A percentile compares a stretch with the other conserved stretches of the same genome.
These are phyloP conservation scores for Chelidonichthys spinosus DNA, from an alignment of 2,797 vertebrate species.

Conservation along the genomic window DNA sequence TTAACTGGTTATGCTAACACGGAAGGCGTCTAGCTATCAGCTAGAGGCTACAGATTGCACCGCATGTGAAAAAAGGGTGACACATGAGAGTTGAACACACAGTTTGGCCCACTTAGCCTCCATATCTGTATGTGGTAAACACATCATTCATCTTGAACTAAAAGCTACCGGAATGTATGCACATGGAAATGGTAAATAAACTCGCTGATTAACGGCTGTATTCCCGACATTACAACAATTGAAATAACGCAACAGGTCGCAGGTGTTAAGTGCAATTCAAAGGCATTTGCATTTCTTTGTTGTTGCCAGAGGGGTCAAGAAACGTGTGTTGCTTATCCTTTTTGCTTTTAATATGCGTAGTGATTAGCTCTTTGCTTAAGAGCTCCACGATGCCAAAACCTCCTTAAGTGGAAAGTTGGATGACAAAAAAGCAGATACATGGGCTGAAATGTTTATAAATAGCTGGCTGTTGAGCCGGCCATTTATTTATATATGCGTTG, in stretches of 20 bases:
- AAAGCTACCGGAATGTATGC: not conserved
- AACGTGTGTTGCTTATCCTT: slow-evolving; percentile 5
- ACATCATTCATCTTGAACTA: slow-evolving; percentile 3
- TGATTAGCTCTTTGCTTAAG: slow-evolving; percentile 36
- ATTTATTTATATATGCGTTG: not conserved
- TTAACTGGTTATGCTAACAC: not conserved
- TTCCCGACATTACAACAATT: too few species aligned
- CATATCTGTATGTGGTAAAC: slow-evolving; percentile 24
- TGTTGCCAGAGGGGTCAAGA: not conserved
- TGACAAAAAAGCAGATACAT: not conserved
- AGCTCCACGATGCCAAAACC: slow-evolving; percentile 30
- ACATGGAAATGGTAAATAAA: not conserved
- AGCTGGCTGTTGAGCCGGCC: not conserved
- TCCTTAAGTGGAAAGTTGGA: slow-evolving; percentile 24
- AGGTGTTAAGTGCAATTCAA: slow-evolving; percentile 18
- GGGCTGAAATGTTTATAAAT: not conserved
- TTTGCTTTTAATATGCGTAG: slow-evolving; percentile 23
- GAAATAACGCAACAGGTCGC: not conserved
- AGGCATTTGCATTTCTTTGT: slow-evolving; percentile 15
- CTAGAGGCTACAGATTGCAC: not conserved
- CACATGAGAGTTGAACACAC: slow-evolving; percentile 5
- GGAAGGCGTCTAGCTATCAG: too few species aligned
- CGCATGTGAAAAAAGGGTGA: slow-evolving; percentile 16
- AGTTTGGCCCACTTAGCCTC: slow-evolving; percentile 11
- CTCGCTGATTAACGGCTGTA: not conserved